Base-by-base conservation (phyloP, 2,113 vertebrate genomes). In the Gopherus evgoodei region DNA sequence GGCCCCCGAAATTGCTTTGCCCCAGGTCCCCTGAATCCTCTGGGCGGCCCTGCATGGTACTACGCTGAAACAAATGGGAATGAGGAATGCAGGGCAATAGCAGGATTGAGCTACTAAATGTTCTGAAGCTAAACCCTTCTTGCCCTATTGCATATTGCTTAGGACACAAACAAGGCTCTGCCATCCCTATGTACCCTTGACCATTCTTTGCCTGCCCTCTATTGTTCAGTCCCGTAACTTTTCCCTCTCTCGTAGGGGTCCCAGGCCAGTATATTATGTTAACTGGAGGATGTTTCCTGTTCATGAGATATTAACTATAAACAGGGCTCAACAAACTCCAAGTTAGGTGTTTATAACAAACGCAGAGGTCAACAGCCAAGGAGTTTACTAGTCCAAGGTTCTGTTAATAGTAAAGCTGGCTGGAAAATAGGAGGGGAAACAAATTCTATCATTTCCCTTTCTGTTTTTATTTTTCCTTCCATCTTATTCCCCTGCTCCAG, bases 151-250 rank as follows among this genome's bases (percentile, higher is more conserved):
- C 22, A 17, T 10, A 42, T 65, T 76, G 29, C 50, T 78, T 44
- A 16, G 9, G 4, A 29, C 7, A 3, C 1, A 27, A 84, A 2
- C 4, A 69, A 79, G 4, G 50, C 50, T 92, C 87, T 52, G 25
- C 25, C 57, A 53, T 22, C 29, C 50, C 56, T 80, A 13, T 38
- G 8, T 38, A 38, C 38, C 4, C 38, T 50, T 84, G 87, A 17
- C 12, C 31, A 11, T 35, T 57, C 38, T 49, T 89, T 2, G 0
- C 1, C 11, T 75, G 69, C 65, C 25, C 3, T 1, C 4, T 1
- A 8, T 21, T 49, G 57, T 87, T 85, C 42, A 3, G 2, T 3
- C 29, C 17, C 2, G 0, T 1, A 8, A 76, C 8, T 42, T 69
- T 65, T 35, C 42, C 22, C n/a, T 44, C 83, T 84, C 47, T 13